A percentile compares a stretch with the other conserved stretches of the same genome.
These are phyloP conservation scores for Charina bottae DNA, from an alignment of 2,113 vertebrate genomes.

Conservation along the genomic window DNA sequence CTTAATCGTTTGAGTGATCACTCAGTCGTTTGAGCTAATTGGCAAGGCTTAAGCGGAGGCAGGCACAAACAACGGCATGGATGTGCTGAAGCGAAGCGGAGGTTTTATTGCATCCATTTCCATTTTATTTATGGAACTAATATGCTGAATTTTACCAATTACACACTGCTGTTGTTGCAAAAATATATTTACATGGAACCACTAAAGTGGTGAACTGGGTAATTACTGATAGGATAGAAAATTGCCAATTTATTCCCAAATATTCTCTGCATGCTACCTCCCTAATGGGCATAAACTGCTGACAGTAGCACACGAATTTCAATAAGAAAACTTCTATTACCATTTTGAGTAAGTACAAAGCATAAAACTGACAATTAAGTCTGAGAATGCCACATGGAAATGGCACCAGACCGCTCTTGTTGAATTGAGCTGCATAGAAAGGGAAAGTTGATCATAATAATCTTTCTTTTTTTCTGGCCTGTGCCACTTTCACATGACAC, in stretches of 20 bases:
- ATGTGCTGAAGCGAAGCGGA: background rate
- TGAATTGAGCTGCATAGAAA: background rate
- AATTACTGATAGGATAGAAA: constrained; percentile 18
- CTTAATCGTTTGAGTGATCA: background rate
- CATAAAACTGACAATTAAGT: constrained; percentile 2
- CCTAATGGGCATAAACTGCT: background rate
- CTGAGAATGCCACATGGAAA: constrained; percentile 17
- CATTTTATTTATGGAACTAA: background rate
- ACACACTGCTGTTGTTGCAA: background rate
- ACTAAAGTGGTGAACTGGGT: background rate
- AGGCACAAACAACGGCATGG: background rate
- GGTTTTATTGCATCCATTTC: background rate
- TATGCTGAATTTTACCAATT: constrained; percentile 6
- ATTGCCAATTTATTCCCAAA: background rate
- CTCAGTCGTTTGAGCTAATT: background rate
- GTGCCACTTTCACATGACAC: background rate
- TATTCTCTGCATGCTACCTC: background rate
- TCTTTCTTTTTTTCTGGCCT: background rate
- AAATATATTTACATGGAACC: background rate
- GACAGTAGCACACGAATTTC: background rate
- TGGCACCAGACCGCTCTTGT: background rate
- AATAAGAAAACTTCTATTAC: constrained; percentile 16
- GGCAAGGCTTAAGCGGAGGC: background rate
- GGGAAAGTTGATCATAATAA: background rate
- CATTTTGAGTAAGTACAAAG: background rate